Percentiles rank a stretch among this genome's conserved stretches.
Conservation (phyloP, 2,888 invertebrate species). For the Liopterus haemorrhoidalis region DNA sequence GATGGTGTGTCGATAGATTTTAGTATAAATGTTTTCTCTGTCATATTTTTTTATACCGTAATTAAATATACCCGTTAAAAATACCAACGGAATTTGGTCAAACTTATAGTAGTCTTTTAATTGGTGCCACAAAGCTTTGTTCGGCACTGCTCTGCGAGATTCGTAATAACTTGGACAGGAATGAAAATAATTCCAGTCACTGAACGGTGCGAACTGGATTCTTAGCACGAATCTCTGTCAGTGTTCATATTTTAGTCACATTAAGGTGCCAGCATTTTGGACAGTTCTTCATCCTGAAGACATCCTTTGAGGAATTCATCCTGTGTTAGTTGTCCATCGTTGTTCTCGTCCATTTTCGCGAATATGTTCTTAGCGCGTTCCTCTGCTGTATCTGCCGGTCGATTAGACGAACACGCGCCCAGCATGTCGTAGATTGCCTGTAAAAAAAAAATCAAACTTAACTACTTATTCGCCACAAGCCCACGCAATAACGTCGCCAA, state of each 20-base stretch:
- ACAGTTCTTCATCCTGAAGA: conserved; percentile 91
- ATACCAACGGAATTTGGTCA: conserved; percentile 12
- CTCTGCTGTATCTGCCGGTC: conserved; percentile 93
- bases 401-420: conserved; percentile 91
- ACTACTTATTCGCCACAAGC: too few species aligned
- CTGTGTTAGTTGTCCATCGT: conserved; percentile 95
- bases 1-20: conserved; percentile 12
- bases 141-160: conserved; percentile 12
- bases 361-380: conserved; percentile 98
- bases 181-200: neutral
- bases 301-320: conserved; percentile 98
- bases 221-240: conserved; percentile 7
- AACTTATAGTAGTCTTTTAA: conserved; percentile 12
- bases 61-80: conserved; percentile 13
- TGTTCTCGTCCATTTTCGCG: conserved; percentile 99
- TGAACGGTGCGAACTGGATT: conserved; percentile 2
- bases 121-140: conserved; percentile 10
- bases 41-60: conserved; percentile 4
- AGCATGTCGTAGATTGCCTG: conserved; percentile 99
- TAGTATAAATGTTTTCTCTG: conserved; percentile 16
- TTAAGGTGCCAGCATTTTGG: conserved; percentile 92
- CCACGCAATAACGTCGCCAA: too few species aligned
- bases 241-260: conserved; percentile 33
- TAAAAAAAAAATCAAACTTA: too few species aligned
- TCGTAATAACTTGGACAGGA: conserved; percentile 2